Evolutionary conservation across 23 tunicate genomes (phyloP).

Genomic region (Clavelina lepadiformis): DNA sequence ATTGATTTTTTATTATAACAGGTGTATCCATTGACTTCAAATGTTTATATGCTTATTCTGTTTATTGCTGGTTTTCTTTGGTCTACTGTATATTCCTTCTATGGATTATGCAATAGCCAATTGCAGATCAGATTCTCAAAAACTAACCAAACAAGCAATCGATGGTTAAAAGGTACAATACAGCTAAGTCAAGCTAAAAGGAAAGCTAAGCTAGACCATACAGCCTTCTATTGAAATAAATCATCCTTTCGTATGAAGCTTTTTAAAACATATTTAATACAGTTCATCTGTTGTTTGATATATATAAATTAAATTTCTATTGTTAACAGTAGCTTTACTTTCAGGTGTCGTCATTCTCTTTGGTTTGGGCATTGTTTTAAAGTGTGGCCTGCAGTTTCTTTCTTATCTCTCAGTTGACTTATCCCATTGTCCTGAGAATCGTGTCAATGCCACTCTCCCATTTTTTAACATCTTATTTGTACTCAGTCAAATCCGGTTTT

Average conservation of each 20-base stretch:
- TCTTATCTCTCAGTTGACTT: conserved; percentile 1
- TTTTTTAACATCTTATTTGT: conserved; percentile 35
- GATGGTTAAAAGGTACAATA: conserved; percentile 37
- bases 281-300: neutral
- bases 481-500: conserved; percentile 30
- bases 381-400: conserved; percentile 38
- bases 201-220: neutral
- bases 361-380: conserved; percentile 59
- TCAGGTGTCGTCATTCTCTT: conserved; percentile 64
- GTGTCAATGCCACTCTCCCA: conserved; percentile 3
- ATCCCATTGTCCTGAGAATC: conserved; percentile 10
- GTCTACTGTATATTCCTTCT: conserved; percentile 13
- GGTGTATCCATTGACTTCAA: too few species aligned
- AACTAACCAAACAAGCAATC: conserved; percentile 20
- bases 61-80: conserved; percentile 13
- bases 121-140: conserved; percentile 2
- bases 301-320: neutral
- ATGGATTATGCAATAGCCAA: conserved; percentile 2
- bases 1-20: too few species aligned
- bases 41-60: conserved; percentile 19
- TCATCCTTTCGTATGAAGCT: too few species aligned
- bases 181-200: neutral
- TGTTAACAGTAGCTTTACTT: neutral
- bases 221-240: neutral
- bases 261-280: too few species aligned